phyloP scores from a whole-genome alignment of 2,888 invertebrate species.

The Philaethria dido region DNA sequence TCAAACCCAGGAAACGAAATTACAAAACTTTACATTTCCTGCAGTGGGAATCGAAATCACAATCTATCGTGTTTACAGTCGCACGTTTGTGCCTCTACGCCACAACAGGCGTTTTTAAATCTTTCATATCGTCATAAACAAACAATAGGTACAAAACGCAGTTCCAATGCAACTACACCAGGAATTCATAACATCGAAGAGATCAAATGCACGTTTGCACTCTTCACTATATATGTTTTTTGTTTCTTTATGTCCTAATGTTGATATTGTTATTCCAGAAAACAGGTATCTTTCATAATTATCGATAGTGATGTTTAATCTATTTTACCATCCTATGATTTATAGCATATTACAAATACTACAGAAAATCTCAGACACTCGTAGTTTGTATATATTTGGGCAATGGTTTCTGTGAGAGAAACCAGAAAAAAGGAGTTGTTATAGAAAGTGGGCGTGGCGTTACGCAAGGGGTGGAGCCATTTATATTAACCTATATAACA shows the following conservation, averaged over 20 bases:
- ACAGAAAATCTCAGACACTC: neutral
- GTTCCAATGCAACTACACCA: slow-evolving; percentile 1
- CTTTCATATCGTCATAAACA: no score
- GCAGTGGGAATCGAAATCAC: no score
- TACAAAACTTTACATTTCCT: no score
- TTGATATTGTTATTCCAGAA: neutral
- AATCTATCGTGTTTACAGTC: no score
- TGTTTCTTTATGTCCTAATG: neutral
- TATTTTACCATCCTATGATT: neutral
- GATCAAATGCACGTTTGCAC: neutral
- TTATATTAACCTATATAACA: neutral
- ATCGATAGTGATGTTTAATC: neutral
- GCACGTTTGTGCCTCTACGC: no score
- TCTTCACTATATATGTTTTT: neutral
- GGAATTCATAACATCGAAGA: neutral
- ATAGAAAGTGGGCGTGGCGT: neutral
- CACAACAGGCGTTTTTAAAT: no score
- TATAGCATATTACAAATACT: neutral
- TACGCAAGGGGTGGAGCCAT: neutral
- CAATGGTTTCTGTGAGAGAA: neutral
- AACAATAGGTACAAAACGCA: neutral
- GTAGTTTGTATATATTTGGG: neutral
- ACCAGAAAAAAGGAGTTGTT: neutral
- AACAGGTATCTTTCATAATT: neutral
- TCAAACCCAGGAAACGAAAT: no score